Evolutionary conservation across 2,113 vertebrate species (phyloP).

Genomic region (Bos taurus): ARS-UCD2.0 NC_037332.1:24496501-24497000

Average conservation of each 20-base stretch:
- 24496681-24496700: background rate
- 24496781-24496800: background rate
- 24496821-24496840: background rate
- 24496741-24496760: accelerated
- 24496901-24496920: background rate
- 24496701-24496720: background rate
- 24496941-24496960: background rate
- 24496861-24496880: background rate
- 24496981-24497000: background rate
- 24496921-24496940: background rate
- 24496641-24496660: background rate
- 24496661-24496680: background rate
- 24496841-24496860: background rate
- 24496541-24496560: background rate
- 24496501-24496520: background rate
- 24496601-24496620: background rate
- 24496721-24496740: background rate
- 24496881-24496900: background rate
- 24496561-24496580: background rate
- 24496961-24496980: background rate
- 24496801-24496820: background rate
- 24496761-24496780: background rate
- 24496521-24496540: background rate
- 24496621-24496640: background rate
- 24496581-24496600: background rate